Evolutionary conservation across 2,113 vertebrate genomes (phyloP).

Genomic region (Oriolus oriolus): DNA sequence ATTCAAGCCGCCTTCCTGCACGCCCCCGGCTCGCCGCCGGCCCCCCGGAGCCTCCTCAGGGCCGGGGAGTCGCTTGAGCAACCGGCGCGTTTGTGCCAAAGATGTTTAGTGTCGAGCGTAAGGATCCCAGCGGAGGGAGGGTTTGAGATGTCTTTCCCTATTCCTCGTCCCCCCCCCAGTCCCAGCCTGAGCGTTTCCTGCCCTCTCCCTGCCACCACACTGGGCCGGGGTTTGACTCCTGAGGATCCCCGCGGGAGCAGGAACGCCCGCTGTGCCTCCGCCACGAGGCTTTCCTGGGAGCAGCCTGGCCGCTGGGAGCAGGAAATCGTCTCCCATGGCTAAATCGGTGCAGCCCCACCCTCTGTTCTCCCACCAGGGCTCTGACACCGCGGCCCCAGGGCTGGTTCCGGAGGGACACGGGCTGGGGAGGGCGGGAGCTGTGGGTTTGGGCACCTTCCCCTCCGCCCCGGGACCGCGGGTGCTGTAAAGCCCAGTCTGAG

Average conservation of each 20-base stretch:
- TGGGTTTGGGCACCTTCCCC: neutral
- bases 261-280: accelerated
- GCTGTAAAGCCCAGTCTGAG: slow-evolving; percentile 5
- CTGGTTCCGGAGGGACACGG: accelerated
- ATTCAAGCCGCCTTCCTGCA: neutral
- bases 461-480: accelerated
- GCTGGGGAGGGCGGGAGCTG: neutral
- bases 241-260: neutral
- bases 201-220: accelerated
- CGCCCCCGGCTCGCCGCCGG: neutral
- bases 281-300: neutral
- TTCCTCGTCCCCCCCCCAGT: neutral
- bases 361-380: neutral
- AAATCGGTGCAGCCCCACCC: neutral
- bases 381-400: accelerated
- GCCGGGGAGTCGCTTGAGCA: neutral
- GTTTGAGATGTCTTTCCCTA: neutral
- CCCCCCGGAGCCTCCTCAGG: neutral
- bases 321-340: neutral
- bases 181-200: neutral
- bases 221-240: neutral
- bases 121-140: neutral
- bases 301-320: neutral
- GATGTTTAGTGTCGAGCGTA: neutral
- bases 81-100: neutral